A percentile compares a stretch with the other conserved stretches of the same genome.
Evolutionary conservation across 2,113 vertebrate genomes (phyloP).

Genomic region (Rhinoptilus africanus): DNA sequence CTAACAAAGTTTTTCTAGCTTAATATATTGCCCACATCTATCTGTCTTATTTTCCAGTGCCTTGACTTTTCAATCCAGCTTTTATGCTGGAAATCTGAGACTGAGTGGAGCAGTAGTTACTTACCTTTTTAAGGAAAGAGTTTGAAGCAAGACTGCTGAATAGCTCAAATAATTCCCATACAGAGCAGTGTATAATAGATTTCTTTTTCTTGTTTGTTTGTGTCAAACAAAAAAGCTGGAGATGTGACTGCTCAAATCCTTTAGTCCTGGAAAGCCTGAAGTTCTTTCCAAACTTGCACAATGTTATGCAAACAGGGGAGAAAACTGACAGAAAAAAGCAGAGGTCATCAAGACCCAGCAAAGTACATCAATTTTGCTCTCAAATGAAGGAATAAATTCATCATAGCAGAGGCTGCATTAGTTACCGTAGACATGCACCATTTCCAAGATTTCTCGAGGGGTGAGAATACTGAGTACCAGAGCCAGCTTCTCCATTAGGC

Average conservation of each 20-base stretch:
- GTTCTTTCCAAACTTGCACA: neutral
- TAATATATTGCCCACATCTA: conserved; percentile 44
- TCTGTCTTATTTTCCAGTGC: conserved; percentile 38
- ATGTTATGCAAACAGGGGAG: neutral
- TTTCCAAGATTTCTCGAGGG: conserved; percentile 62
- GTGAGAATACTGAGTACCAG: conserved; percentile 44
- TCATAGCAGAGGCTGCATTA: conserved; percentile 22
- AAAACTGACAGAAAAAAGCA: neutral
- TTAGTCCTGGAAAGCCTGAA: conserved; percentile 14
- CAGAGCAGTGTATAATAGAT: conserved; percentile 38
- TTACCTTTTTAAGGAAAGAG: conserved; percentile 55
- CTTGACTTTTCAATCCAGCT: conserved; percentile 46
- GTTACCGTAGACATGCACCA: conserved; percentile 30
- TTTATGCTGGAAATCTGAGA: conserved; percentile 61
- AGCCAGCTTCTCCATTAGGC: conserved; percentile 59
- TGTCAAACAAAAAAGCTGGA: conserved; percentile 9
- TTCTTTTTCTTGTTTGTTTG: conserved; percentile 22
- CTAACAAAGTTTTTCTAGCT: conserved; percentile 67
- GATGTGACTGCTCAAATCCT: neutral
- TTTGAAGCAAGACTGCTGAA: conserved; percentile 62
- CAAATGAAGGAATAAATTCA: conserved; percentile 53
- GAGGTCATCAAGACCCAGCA: conserved; percentile 31
- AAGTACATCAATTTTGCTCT: neutral
- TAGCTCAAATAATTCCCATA: conserved; percentile 42
- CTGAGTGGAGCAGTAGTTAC: conserved; percentile 6